Evolutionary conservation across 2,888 invertebrate species (phyloP).

Genomic region (Drosophila maculinotata): DNA sequence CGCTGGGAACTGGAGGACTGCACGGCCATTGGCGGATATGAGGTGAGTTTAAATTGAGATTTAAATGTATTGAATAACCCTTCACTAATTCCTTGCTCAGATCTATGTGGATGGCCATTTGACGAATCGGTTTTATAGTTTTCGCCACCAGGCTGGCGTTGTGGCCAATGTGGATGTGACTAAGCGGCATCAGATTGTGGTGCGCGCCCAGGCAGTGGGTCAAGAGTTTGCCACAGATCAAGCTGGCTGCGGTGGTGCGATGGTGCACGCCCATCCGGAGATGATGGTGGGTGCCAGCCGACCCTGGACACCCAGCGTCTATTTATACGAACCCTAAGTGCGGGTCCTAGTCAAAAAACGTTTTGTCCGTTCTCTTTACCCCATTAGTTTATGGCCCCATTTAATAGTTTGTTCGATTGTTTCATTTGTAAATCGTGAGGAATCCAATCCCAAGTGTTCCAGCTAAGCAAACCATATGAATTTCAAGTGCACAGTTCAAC

Average conservation of each 20-base stretch:
- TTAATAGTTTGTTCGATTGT: constrained; percentile 7
- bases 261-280: constrained; percentile 46
- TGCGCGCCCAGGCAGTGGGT: constrained; percentile 74
- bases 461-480: constrained; percentile 17
- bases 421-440: constrained; percentile 12
- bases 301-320: constrained; percentile 79
- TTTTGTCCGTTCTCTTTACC: constrained; percentile 21
- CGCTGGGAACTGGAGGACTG: constrained; percentile 81
- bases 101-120: constrained; percentile 83
- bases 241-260: constrained; percentile 6
- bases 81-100: constrained; percentile 45
- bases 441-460: constrained; percentile 14
- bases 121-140: constrained; percentile 80
- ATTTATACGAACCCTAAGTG: constrained; percentile 71
- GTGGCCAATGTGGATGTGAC: constrained; percentile 79
- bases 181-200: constrained; percentile 75
- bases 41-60: constrained; percentile 59
- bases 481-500: constrained; percentile 16
- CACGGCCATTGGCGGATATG: constrained; percentile 81
- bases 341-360: constrained; percentile 48
- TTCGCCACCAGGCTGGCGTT: constrained; percentile 79
- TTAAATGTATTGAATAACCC: no score
- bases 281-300: constrained; percentile 54
- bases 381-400: constrained; percentile 10
- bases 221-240: constrained; percentile 53